phyloP scores from a whole-genome alignment of 2,113 vertebrate species.

The Dicaeum eximium region DNA sequence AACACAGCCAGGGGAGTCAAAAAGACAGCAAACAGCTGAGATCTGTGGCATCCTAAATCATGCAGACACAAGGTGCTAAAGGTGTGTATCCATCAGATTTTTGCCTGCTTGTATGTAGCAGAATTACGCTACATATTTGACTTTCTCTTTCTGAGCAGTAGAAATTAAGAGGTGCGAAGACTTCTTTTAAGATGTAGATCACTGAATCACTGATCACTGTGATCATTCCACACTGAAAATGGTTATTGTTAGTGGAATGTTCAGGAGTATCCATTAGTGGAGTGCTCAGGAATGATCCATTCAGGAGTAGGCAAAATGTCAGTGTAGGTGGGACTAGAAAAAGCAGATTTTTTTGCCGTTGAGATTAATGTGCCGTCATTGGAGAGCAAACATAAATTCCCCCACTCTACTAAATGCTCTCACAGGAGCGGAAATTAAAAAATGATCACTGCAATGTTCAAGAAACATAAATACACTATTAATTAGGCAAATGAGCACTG shows the following conservation, averaged over 20 bases:
- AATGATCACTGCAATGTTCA: background rate
- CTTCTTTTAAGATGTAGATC: too few relatives aligned
- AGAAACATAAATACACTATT: slow-evolving; percentile 37
- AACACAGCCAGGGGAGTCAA: slow-evolving; percentile 26
- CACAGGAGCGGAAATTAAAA: slow-evolving; percentile 22
- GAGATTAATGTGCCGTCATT: background rate
- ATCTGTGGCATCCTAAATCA: slow-evolving; percentile 10
- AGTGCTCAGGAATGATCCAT: too few relatives aligned
- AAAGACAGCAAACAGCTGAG: slow-evolving; percentile 37
- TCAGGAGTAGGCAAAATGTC: slow-evolving; percentile 5
- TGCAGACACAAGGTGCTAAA: background rate
- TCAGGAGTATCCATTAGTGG: too few relatives aligned
- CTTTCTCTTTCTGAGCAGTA: background rate
- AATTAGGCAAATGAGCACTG: slow-evolving; percentile 24
- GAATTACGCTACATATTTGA: background rate
- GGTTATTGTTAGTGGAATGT: background rate
- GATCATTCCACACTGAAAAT: background rate
- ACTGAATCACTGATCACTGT: too few relatives aligned
- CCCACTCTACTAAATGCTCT: slow-evolving; percentile 9
- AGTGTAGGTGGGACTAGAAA: background rate
- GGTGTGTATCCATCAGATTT: background rate
- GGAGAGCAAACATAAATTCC: slow-evolving; percentile 4
- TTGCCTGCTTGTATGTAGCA: background rate
- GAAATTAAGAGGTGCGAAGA: background rate
- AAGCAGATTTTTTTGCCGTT: background rate